phyloP scores from a whole-genome alignment of 2,888 invertebrate genomes.

The Ceraclea dissimilis region DNA sequence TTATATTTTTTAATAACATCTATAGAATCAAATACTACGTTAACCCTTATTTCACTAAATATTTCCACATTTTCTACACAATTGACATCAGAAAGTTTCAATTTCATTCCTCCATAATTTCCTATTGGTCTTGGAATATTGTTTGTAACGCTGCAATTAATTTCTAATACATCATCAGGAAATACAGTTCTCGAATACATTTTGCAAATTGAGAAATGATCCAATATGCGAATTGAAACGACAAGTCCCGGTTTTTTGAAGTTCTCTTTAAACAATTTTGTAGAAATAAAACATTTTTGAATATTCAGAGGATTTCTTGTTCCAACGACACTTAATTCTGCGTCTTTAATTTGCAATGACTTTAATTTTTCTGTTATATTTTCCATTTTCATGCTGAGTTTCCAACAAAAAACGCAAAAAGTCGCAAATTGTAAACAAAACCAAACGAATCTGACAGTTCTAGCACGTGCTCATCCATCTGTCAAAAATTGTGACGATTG shows the following conservation, averaged over 20 bases:
- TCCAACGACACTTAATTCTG: background rate
- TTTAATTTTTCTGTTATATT: constrained; percentile 10
- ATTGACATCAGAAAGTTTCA: constrained; percentile 3
- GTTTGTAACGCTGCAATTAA: constrained; percentile 16
- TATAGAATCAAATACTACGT: constrained; percentile 20
- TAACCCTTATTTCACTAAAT: constrained; percentile 13
- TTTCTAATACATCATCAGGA: constrained; percentile 10
- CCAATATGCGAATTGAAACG: constrained; percentile 5
- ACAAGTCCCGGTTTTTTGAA: constrained; percentile 10
- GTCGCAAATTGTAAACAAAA: no score
- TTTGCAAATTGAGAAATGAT: constrained; percentile 14
- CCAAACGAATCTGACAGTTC: background rate
- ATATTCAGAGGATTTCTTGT: constrained; percentile 11
- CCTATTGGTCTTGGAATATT: no score
- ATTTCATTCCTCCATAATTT: background rate
- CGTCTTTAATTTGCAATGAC: constrained; percentile 6
- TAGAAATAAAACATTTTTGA: constrained; percentile 20
- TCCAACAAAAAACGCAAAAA: no score
- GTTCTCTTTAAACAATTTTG: constrained; percentile 8
- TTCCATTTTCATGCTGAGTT: constrained; percentile 11
- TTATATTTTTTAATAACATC: constrained; percentile 11
- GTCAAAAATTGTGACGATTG: no score
- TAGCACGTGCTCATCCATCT: background rate
- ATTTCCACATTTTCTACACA: background rate
- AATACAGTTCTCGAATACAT: constrained; percentile 17